Percentiles rank a stretch among this genome's conserved stretches.
These are phyloP conservation scores for Germaria angustata DNA, from an alignment of 2,888 invertebrate genomes.

Conservation along the genomic window DNA sequence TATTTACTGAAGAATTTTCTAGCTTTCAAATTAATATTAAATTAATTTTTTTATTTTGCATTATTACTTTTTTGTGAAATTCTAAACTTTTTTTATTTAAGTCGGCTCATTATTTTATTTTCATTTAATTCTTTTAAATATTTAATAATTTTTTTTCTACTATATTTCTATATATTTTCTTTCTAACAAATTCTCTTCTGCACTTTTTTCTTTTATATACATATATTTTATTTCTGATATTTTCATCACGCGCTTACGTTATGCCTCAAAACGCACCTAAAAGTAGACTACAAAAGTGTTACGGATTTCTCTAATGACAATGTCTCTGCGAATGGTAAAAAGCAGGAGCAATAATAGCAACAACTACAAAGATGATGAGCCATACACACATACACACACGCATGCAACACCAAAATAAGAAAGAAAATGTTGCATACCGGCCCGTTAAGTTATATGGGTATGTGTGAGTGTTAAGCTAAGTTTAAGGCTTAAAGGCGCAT, in stretches of 20 bases:
- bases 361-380: background rate
- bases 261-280: slow-evolving; percentile 76
- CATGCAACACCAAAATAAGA: background rate
- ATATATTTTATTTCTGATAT: slow-evolving; percentile 57
- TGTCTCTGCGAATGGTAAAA: slow-evolving; percentile 41
- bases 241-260: slow-evolving; percentile 69
- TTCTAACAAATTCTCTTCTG: slow-evolving; percentile 20
- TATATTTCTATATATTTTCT: slow-evolving; percentile 15
- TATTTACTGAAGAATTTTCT: slow-evolving; percentile 66
- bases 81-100: slow-evolving; percentile 21
- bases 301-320: slow-evolving; percentile 70
- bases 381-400: background rate
- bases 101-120: slow-evolving; percentile 32
- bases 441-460: slow-evolving; percentile 15
- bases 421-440: slow-evolving; percentile 54
- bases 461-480: slow-evolving; percentile 28
- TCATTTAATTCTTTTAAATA: slow-evolving; percentile 27
- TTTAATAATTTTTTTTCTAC: slow-evolving; percentile 43
- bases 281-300: slow-evolving; percentile 76
- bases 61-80: slow-evolving; percentile 14
- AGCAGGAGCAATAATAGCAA: slow-evolving; percentile 27
- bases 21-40: slow-evolving; percentile 13
- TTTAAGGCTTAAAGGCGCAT: slow-evolving; percentile 51
- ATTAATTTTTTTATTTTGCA: slow-evolving; percentile 31
- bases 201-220: slow-evolving; percentile 25